Evolutionary conservation across 2,113 vertebrate genomes (phyloP).

Genomic region (Fulmarus glacialis): DNA sequence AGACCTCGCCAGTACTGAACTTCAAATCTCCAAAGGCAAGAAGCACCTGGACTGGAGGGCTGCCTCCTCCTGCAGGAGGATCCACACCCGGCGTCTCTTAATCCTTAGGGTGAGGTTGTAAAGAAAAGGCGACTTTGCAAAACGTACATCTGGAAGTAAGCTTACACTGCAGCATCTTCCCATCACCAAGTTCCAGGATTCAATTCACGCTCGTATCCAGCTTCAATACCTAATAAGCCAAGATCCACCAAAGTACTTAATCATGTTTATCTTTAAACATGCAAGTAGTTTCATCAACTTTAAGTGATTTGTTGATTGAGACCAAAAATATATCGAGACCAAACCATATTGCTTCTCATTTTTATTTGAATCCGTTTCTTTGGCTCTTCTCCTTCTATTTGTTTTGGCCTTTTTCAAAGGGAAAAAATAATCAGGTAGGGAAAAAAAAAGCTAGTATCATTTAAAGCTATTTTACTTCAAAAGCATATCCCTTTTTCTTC

Average conservation of each 20-base stretch:
- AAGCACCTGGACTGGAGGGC: neutral
- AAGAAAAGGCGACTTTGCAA: neutral
- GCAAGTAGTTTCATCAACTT: conserved; percentile 32
- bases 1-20: neutral
- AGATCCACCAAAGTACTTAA: conserved; percentile 21
- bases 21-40: neutral
- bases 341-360: neutral
- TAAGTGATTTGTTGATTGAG: conserved; percentile 10
- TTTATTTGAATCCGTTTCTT: neutral
- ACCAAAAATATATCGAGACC: neutral
- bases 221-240: neutral
- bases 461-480: conserved; percentile 20
- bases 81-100: neutral
- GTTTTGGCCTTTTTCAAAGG: neutral
- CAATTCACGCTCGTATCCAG: neutral
- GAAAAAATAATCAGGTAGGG: neutral
- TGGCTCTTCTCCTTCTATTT: neutral
- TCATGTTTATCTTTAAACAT: conserved; percentile 35
- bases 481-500: neutral
- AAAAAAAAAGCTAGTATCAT: neutral
- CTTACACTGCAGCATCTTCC: neutral
- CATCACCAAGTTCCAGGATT: neutral
- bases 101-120: neutral
- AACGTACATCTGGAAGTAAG: neutral
- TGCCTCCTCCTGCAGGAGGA: neutral